Percentiles rank a stretch among this genome's conserved stretches.
Evolutionary conservation across 2,888 invertebrate species (phyloP).

Genomic region (Barypeithes pellucidus): DNA sequence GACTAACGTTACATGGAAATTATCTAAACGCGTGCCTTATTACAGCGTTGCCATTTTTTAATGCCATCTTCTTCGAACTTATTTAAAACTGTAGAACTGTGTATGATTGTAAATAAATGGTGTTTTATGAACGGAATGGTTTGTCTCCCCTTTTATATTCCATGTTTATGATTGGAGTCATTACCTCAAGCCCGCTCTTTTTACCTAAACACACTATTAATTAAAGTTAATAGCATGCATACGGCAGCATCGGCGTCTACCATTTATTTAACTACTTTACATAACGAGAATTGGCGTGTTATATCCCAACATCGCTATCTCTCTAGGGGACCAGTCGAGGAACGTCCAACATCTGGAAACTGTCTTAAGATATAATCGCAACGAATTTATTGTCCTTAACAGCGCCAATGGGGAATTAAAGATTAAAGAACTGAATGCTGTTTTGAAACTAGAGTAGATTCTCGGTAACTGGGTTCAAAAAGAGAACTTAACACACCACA

Average conservation of each 20-base stretch:
- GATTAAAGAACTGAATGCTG: conserved; percentile 37
- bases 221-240: neutral
- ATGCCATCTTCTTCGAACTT: no score
- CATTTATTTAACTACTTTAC: conserved; percentile 31
- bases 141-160: no score
- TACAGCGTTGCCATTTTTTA: no score
- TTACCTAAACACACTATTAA: neutral
- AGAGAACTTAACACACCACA: conserved; percentile 27
- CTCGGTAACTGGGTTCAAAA: conserved; percentile 27
- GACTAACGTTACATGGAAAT: no score
- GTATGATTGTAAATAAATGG: no score
- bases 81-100: no score
- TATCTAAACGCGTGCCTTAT: no score
- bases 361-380: conserved; percentile 52
- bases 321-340: conserved; percentile 48
- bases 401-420: conserved; percentile 47
- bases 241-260: neutral
- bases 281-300: conserved; percentile 34
- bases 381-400: conserved; percentile 48
- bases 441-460: conserved; percentile 40
- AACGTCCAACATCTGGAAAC: conserved; percentile 52
- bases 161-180: neutral
- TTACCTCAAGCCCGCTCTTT: neutral
- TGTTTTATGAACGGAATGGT: no score
- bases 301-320: conserved; percentile 47